Evolutionary conservation across 37 sponge, comb jelly and placozoan species (phyloP), one percentile per base, ranked within the genome.

Genomic region (Cladorhizidae sp.): DNA sequence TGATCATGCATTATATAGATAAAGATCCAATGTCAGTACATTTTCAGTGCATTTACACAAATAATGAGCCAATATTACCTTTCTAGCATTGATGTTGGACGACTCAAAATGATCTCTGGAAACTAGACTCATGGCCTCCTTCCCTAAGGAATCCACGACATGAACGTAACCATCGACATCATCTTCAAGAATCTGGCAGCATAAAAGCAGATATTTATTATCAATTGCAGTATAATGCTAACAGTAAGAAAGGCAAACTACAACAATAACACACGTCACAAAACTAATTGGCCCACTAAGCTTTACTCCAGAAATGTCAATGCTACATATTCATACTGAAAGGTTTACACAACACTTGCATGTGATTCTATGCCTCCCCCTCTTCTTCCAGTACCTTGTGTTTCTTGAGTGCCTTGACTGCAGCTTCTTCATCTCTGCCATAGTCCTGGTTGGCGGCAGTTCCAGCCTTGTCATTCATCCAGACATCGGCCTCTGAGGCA

Each of bases 401-500:
- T 76, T 90, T 93, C 88, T 85, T 89, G 54, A 96, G 86, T 45
- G 84, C 76, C 57, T 96, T 96, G 2, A 75, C 79, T 22, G 93
- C 94, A 28, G 89, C 85, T 33, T 90, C 97, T 69, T 96, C 93
- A 79, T 96, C 97, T 74, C 93, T 81, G 6, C 97, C 97, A 78
- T 88, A 93, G 74, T 96, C 97, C 79, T 93, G 93, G 51, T 77
- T 92, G 55, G 91, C 84, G 1, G 97, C 93, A 7, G 90, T 68
- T 0, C 93, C 97, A 43, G 97, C 97, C 79, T 93, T 96, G 79
- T 96, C 97, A 54, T 96, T 96, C 97, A 96, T 90, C 97, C 97
- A 96, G 0, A 87, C 88, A 83, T 96, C 97, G 58, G 93, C 93
- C 67, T 96, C 97, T 57, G 70, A 90, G 39, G 93, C 93, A 79